phyloP scores from a whole-genome alignment of 2,797 vertebrate genomes.

The Pipistrellus pipistrellus region DNA sequence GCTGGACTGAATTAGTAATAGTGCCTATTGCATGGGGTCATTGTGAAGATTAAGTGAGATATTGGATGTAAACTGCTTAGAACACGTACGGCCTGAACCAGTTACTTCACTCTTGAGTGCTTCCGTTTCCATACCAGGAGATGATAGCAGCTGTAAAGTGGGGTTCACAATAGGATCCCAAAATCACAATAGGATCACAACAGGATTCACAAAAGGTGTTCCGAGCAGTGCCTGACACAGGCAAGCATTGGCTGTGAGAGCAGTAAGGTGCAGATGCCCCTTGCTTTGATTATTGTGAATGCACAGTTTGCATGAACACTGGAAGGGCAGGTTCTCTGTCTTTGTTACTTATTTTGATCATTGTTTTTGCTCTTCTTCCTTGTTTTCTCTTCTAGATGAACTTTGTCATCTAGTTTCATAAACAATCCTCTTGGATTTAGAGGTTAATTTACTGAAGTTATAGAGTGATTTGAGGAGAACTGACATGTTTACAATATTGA shows the following conservation, averaged over 20 bases:
- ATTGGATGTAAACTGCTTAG: background rate
- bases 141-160: too few species aligned
- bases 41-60: background rate
- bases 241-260: background rate
- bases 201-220: background rate
- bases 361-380: background rate
- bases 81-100: background rate
- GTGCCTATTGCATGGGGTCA: background rate
- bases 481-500: background rate
- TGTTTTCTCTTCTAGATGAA: background rate
- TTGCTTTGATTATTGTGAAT: rapidly evolving
- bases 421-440: background rate
- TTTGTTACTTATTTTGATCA: background rate
- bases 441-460: background rate
- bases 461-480: background rate
- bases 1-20: background rate
- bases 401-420: background rate
- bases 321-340: background rate
- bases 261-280: background rate
- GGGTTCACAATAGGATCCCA: background rate
- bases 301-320: background rate
- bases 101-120: background rate
- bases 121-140: background rate
- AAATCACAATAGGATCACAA: background rate
- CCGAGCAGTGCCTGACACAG: background rate